These are phyloP conservation scores for Pseudonaja textilis DNA, from an alignment of 2,113 vertebrate species.

Conservation along the genomic window DNA sequence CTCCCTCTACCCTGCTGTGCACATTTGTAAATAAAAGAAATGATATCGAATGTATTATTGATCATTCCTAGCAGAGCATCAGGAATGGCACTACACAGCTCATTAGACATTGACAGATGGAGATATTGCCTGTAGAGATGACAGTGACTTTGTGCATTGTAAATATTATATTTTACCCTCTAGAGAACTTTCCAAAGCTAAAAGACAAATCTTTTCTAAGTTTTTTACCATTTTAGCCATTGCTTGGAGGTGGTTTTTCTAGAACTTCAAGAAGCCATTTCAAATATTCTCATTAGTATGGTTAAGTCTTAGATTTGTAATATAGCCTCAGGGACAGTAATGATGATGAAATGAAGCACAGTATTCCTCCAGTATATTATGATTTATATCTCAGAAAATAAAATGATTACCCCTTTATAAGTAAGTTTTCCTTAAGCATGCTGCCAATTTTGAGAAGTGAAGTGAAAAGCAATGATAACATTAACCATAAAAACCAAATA, in stretches of 20 bases:
- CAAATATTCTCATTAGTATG: background rate
- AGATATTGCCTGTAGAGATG: conserved; percentile 30
- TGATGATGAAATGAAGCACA: background rate
- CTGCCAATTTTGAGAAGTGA: background rate
- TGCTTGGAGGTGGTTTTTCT: background rate
- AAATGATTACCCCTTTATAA: background rate
- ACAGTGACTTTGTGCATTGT: conserved; percentile 33
- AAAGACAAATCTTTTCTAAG: conserved; percentile 43
- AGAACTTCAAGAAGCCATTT: background rate
- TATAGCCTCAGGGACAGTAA: background rate
- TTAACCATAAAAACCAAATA: background rate
- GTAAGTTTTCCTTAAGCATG: background rate
- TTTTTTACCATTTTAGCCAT: conserved; percentile 25
- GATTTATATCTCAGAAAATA: background rate
- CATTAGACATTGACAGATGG: conserved; percentile 63
- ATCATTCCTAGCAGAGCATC: conserved; percentile 54
- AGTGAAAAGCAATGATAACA: background rate
- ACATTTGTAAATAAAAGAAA: conserved; percentile 65
- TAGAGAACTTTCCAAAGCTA: conserved; percentile 34
- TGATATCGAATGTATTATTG: conserved; percentile 61
- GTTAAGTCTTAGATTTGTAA: background rate
- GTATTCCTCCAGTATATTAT: background rate
- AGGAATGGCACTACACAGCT: conserved; percentile 54
- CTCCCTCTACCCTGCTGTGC: conserved; percentile 51
- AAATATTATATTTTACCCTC: conserved; percentile 50